Evolutionary conservation across 1,140 invertebrate genomes (phyloP).

Genomic region (Ptiloglossa arizonensis): DNA sequence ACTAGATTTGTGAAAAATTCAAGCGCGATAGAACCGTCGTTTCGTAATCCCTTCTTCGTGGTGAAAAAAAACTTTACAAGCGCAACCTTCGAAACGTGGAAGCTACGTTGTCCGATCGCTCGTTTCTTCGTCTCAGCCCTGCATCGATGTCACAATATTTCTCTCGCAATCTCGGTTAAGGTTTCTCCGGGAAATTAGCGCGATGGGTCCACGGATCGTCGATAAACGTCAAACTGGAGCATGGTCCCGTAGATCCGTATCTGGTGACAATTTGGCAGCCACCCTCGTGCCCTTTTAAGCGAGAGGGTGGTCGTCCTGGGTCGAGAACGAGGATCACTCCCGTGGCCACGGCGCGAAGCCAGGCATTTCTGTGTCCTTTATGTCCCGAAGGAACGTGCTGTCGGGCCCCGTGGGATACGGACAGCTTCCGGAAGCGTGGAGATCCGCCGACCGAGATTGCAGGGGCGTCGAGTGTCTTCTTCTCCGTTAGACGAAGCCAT

Average conservation of each 20-base stretch:
- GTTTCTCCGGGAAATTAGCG: not conserved
- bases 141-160: not conserved
- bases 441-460: slow-evolving; percentile 74
- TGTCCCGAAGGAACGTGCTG: slow-evolving; percentile 6
- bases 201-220: not conserved
- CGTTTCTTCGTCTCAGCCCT: no score
- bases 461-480: slow-evolving; percentile 44
- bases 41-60: no score
- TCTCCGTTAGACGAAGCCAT: slow-evolving; percentile 49
- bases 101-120: no score
- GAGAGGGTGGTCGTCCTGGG: slow-evolving; percentile 17
- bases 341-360: not conserved
- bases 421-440: slow-evolving; percentile 79
- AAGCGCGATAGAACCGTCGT: no score
- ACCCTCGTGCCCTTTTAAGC: slow-evolving; percentile 30
- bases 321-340: not conserved
- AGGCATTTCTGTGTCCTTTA: slow-evolving; percentile 1
- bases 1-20: no score
- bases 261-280: slow-evolving; percentile 9
- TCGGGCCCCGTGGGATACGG: slow-evolving; percentile 64
- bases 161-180: no score
- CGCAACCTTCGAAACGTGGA: no score
- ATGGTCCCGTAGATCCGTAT: slow-evolving; percentile 18
- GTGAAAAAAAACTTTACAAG: no score
- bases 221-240: slow-evolving; percentile 6